Conservation (phyloP, 2,888 invertebrate species). For the Hanleya hanleyi region DNA sequence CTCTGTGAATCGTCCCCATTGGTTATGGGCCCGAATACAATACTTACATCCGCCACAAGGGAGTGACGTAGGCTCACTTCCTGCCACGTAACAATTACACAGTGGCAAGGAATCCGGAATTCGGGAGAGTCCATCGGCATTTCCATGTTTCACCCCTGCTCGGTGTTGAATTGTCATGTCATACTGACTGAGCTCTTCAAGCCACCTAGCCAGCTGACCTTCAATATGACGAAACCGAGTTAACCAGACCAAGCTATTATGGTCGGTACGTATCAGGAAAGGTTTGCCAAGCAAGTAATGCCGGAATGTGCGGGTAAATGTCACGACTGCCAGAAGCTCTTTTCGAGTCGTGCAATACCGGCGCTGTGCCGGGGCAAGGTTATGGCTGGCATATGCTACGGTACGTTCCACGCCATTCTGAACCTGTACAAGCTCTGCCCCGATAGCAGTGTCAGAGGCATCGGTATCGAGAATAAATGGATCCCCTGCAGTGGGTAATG, state of each 20-base stretch:
- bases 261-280: constrained; percentile 36
- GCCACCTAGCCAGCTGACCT: constrained; percentile 40
- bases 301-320: constrained; percentile 33
- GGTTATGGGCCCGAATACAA: no score
- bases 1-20: no score
- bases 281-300: constrained; percentile 32
- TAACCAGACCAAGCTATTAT: constrained; percentile 36
- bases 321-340: constrained; percentile 37
- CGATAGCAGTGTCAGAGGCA: constrained; percentile 39
- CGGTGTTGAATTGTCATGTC: constrained; percentile 30
- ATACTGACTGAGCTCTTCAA: constrained; percentile 39
- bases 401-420: constrained; percentile 37
- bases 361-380: constrained; percentile 30
- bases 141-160: constrained; percentile 18
- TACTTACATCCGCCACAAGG: no score
- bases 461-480: constrained; percentile 38
- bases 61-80: no score
- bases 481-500: constrained; percentile 23
- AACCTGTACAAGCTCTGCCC: constrained; percentile 36
- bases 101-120: not conserved
- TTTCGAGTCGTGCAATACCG: constrained; percentile 41
- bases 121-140: constrained; percentile 33
- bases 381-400: constrained; percentile 34
- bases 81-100: constrained; percentile 2
- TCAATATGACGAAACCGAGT: constrained; percentile 33